Conservation (phyloP, 2,113 vertebrate species). For the Gallinago media region DNA sequence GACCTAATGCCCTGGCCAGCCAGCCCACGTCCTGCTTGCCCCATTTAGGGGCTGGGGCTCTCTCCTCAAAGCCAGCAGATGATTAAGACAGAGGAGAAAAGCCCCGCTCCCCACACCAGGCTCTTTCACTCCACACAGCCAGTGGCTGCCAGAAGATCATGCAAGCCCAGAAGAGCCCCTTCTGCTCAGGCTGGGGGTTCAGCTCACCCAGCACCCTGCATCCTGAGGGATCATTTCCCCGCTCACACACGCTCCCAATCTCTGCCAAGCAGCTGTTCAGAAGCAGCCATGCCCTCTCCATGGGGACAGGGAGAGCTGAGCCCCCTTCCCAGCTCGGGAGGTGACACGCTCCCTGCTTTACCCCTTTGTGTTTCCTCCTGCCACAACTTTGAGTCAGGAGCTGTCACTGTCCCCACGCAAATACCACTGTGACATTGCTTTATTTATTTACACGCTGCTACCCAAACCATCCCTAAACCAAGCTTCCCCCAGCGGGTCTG, state of each 20-base stretch:
- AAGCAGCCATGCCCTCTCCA: accelerated
- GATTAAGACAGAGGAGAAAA: background rate
- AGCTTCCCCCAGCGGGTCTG: background rate
- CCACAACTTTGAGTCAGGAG: background rate
- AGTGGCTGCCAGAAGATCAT: accelerated
- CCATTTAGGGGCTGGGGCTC: accelerated
- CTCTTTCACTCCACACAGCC: background rate
- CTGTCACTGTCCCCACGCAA: background rate
- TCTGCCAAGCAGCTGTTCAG: accelerated
- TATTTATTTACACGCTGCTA: background rate
- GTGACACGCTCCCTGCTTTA: background rate
- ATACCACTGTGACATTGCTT: background rate
- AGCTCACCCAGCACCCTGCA: background rate
- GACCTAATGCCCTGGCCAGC: accelerated
- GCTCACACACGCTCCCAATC: accelerated
- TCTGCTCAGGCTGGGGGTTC: background rate
- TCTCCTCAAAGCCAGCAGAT: accelerated
- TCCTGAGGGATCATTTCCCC: accelerated
- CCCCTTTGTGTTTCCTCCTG: background rate
- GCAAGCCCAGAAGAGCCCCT: accelerated
- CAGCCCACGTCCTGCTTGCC: accelerated
- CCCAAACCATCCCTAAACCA: background rate
- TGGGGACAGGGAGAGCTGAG: too few relatives aligned
- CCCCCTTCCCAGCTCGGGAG: accelerated
- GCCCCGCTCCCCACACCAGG: accelerated